A percentile compares a stretch with the other conserved stretches of the same genome.
phyloP scores from a whole-genome alignment of 2,797 vertebrate genomes.

The Notoglanidium macrostoma region DNA sequence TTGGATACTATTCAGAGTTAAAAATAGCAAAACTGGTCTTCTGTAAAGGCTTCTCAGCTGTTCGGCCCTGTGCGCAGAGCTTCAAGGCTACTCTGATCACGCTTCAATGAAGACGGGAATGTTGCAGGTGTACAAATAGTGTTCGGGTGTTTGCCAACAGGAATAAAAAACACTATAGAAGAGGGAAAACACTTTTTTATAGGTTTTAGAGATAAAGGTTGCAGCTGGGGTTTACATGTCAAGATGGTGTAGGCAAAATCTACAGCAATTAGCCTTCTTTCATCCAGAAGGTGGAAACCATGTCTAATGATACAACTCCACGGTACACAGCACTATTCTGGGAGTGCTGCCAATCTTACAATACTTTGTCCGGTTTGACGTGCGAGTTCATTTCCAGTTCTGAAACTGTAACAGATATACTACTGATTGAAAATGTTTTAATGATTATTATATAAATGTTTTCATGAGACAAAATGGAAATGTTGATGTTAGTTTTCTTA shows the following conservation, averaged over 20 bases:
- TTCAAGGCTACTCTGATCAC: slow-evolving; percentile 21
- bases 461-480: not conserved
- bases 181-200: too few species aligned
- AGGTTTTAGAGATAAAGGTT: not conserved
- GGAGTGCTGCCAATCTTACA: not conserved
- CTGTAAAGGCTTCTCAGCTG: not conserved
- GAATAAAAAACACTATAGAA: not conserved
- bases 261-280: not conserved
- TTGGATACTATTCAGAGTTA: not conserved
- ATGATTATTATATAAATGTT: not conserved
- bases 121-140: slow-evolving; percentile 33
- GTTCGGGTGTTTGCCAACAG: not conserved
- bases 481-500: not conserved
- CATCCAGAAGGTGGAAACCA: not conserved
- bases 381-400: not conserved
- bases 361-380: not conserved
- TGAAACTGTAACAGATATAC: not conserved
- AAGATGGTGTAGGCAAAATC: not conserved
- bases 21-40: not conserved
- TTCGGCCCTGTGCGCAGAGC: not conserved
- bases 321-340: too few species aligned
- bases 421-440: not conserved
- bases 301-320: too few species aligned
- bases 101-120: not conserved
- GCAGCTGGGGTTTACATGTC: not conserved